A percentile compares a stretch with the other conserved stretches of the same genome.
These are phyloP conservation scores for Glossophaga mutica DNA, from an alignment of 2,797 vertebrate species.

Conservation along the genomic window DNA sequence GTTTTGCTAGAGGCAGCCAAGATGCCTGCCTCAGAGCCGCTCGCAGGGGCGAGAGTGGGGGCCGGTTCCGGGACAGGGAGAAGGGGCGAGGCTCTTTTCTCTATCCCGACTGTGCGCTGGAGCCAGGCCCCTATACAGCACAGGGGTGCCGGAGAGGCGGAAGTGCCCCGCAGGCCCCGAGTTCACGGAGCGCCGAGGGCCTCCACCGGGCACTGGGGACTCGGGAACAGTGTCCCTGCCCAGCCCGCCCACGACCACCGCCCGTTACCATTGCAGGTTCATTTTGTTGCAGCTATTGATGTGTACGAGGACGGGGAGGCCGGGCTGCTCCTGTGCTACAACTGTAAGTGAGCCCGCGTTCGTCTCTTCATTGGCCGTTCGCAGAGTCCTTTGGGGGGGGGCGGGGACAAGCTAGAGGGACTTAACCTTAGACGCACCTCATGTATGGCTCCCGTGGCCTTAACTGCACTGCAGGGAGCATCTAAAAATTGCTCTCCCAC, in stretches of 20 bases:
- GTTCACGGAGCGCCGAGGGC: background rate
- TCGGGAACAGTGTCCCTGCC: background rate
- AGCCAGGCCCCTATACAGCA: rapidly evolving
- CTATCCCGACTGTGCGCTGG: no score
- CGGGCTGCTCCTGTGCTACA: constrained; percentile 95
- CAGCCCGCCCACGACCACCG: constrained; percentile 45
- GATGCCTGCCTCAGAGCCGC: background rate
- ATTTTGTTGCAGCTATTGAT: constrained; percentile 98
- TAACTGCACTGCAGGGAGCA: background rate
- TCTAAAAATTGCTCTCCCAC: background rate
- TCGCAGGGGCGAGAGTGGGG: no score
- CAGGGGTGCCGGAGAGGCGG: background rate
- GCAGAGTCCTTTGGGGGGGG: background rate
- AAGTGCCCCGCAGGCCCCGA: background rate
- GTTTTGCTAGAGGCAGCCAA: background rate
- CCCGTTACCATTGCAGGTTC: constrained; percentile 89
- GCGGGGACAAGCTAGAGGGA: background rate
- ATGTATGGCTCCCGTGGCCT: rapidly evolving
- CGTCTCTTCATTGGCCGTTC: background rate
- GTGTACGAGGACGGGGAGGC: constrained; percentile 99
- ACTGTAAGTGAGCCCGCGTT: constrained; percentile 89
- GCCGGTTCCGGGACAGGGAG: background rate
- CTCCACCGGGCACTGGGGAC: background rate
- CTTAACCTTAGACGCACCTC: background rate
- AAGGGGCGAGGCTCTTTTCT: background rate